Evolutionary conservation across 2,888 invertebrate genomes (phyloP).

Genomic region (Mythimna pallens): DNA sequence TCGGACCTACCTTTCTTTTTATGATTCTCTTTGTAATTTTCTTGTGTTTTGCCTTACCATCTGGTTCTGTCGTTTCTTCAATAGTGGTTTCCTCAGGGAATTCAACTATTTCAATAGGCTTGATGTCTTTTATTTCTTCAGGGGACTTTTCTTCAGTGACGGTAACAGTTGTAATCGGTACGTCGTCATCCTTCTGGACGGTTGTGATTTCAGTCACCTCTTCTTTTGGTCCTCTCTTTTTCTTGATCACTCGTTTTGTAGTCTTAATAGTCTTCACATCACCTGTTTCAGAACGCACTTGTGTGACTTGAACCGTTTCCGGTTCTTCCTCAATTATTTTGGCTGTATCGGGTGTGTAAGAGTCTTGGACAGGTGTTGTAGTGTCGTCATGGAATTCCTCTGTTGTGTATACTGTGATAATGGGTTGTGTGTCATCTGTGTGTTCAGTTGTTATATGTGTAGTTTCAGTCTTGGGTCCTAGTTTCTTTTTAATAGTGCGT

Average conservation of each 20-base stretch:
- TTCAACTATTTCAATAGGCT: slow-evolving; percentile 59
- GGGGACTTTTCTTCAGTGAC: too few species aligned
- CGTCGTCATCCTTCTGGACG: too few species aligned
- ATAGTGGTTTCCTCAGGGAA: slow-evolving; percentile 53
- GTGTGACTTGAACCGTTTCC: too few species aligned
- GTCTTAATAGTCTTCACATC: too few species aligned
- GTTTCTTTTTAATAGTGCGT: slow-evolving; percentile 37
- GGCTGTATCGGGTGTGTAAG: background rate
- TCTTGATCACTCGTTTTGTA: too few species aligned
- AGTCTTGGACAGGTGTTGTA: slow-evolving; percentile 14
- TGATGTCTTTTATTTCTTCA: too few species aligned
- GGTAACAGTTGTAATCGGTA: too few species aligned
- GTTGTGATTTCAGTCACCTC: too few species aligned
- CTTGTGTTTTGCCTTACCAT: slow-evolving; percentile 1
- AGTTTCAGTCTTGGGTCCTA: slow-evolving; percentile 41
- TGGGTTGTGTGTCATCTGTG: slow-evolving; percentile 19
- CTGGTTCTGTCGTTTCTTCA: background rate
- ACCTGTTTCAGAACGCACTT: too few species aligned
- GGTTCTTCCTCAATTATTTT: too few species aligned
- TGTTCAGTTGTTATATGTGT: slow-evolving; percentile 38
- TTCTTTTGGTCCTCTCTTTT: too few species aligned
- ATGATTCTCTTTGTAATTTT: slow-evolving; percentile 39
- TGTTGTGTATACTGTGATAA: slow-evolving; percentile 23
- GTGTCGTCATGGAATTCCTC: slow-evolving; percentile 25
- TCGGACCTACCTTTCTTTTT: background rate